Conservation (phyloP, 2,888 invertebrate genomes). For the Ochropleura plecta region DNA sequence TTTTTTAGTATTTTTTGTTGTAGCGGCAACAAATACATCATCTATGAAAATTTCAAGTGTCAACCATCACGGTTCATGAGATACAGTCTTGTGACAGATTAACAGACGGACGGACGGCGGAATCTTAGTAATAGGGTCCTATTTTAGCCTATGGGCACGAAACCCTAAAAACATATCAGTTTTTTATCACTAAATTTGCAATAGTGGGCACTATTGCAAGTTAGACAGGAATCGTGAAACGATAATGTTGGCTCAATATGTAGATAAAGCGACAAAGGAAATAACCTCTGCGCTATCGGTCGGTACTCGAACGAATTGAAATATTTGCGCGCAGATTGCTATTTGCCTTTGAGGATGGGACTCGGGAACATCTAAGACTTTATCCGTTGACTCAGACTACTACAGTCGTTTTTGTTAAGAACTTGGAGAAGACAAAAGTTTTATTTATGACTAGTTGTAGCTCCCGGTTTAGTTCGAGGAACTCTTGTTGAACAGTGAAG, state of each 20-base stretch:
- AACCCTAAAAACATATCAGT: neutral
- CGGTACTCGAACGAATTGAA: conserved; percentile 68
- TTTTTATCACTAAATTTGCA: neutral
- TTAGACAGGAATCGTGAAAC: conserved; percentile 37
- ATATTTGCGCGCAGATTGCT: conserved; percentile 75
- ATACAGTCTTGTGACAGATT: too few relatives aligned
- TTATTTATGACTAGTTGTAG: neutral
- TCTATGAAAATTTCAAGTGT: too few relatives aligned
- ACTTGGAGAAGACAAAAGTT: conserved; percentile 1
- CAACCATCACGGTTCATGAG: too few relatives aligned
- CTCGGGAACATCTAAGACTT: conserved; percentile 51
- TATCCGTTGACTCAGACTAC: conserved; percentile 30
- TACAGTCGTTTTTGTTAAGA: conserved; percentile 19
- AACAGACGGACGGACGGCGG: too few relatives aligned
- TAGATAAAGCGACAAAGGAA: conserved; percentile 58
- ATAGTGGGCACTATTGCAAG: neutral
- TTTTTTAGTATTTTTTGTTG: too few relatives aligned
- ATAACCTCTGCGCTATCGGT: conserved; percentile 54
- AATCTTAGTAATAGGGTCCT: too few relatives aligned
- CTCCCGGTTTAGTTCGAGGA: neutral
- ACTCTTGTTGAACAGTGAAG: too few relatives aligned
- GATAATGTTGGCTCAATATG: conserved; percentile 43
- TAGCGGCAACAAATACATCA: too few relatives aligned
- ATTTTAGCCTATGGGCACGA: too few relatives aligned
- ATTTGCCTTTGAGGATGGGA: conserved; percentile 71